Percentiles rank a stretch among this genome's conserved stretches.
Evolutionary conservation across 1,140 invertebrate species (phyloP).

Genomic region (Drosophila cardini): DNA sequence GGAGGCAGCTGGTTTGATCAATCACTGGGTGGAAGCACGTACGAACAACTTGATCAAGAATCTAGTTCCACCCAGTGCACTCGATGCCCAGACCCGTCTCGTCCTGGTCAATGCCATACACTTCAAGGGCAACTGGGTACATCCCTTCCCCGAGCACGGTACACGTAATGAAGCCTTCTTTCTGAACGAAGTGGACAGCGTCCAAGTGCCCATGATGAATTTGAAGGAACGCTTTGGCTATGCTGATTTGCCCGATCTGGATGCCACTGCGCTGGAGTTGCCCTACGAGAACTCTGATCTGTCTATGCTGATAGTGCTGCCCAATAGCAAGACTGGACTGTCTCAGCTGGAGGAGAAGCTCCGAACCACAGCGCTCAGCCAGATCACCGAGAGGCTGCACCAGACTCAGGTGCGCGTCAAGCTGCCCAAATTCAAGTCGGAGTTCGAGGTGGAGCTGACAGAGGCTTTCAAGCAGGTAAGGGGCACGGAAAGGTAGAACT

Average conservation of each 20-base stretch:
- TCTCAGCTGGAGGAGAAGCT: conserved; percentile 85
- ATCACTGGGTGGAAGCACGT: conserved; percentile 86
- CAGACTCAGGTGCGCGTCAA: conserved; percentile 85
- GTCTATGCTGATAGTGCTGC: conserved; percentile 87
- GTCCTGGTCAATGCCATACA: conserved; percentile 89
- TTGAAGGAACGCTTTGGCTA: conserved; percentile 75
- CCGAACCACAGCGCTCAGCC: conserved; percentile 65
- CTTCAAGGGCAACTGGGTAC: conserved; percentile 85
- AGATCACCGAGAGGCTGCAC: conserved; percentile 70
- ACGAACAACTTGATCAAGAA: conserved; percentile 87
- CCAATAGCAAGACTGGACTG: conserved; percentile 85
- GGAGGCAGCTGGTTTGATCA: conserved; percentile 85
- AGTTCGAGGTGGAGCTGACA: conserved; percentile 86
- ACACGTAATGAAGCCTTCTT: conserved; percentile 61
- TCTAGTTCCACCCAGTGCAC: conserved; percentile 83
- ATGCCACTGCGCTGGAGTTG: conserved; percentile 72
- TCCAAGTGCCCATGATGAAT: conserved; percentile 86
- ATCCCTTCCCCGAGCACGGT: conserved; percentile 56
- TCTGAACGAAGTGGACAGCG: conserved; percentile 48
- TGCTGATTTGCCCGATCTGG: conserved; percentile 58
- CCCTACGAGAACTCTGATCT: conserved; percentile 85
- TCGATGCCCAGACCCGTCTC: conserved; percentile 81
- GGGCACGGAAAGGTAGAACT: not conserved
- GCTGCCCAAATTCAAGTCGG: conserved; percentile 88
- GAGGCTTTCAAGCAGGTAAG: conserved; percentile 85